Conservation (phyloP, 2,888 invertebrate species). For the Ophonus ardosiacus region DNA sequence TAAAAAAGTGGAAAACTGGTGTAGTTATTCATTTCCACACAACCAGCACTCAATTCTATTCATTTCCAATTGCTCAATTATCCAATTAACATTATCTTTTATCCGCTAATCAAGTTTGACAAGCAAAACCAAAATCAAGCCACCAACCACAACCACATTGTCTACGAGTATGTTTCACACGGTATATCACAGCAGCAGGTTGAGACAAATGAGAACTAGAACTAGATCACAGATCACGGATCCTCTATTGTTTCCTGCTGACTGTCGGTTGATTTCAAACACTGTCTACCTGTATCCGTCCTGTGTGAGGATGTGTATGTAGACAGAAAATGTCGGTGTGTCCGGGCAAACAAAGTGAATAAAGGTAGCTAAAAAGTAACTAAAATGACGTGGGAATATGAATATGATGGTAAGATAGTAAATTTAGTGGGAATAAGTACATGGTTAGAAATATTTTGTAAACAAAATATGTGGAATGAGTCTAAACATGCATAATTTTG, state of each 20-base stretch:
- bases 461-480: not conserved
- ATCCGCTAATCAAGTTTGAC: conserved; percentile 34
- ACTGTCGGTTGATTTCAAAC: conserved; percentile 48
- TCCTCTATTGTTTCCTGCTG: conserved; percentile 56
- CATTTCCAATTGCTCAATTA: not conserved
- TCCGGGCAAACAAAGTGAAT: conserved; percentile 6
- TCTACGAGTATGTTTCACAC: conserved; percentile 26
- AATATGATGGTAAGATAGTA: not conserved
- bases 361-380: not conserved
- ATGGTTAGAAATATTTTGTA: not conserved
- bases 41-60: not conserved
- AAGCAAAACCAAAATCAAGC: conserved; percentile 1
- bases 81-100: conserved; percentile 9
- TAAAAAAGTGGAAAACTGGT: too few species aligned
- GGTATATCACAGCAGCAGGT: conserved; percentile 17
- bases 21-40: not conserved
- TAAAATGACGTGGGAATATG: not conserved
- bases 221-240: conserved; percentile 35
- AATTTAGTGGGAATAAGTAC: not conserved
- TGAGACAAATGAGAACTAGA: conserved; percentile 47
- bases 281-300: conserved; percentile 37
- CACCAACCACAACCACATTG: conserved; percentile 9
- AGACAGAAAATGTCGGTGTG: conserved; percentile 2
- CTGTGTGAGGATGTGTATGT: not conserved
- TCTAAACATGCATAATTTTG: not conserved